Conservation (phyloP, 2,888 invertebrate species). For the Acanthosepion esculentum region DNA sequence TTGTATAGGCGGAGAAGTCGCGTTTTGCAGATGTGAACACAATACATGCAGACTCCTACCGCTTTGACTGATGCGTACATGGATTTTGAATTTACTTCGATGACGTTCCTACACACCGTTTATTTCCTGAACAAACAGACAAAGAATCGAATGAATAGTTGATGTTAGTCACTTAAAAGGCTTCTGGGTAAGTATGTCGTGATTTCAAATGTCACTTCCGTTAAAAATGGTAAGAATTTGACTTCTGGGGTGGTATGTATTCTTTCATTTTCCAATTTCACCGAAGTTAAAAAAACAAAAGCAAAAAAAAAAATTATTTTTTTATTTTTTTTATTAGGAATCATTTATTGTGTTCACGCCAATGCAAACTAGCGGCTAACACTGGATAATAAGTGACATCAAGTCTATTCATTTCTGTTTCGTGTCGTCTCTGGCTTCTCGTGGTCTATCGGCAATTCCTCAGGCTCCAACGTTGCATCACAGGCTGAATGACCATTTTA, state of each 20-base stretch:
- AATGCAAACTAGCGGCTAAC: too few relatives aligned
- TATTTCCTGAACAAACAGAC: neutral
- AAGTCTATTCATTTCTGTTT: too few relatives aligned
- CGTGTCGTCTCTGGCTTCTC: too few relatives aligned
- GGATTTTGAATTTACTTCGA: neutral
- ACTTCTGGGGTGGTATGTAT: neutral
- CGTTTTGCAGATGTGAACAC: neutral
- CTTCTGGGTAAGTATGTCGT: neutral
- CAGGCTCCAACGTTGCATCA: too few relatives aligned
- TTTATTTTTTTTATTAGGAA: too few relatives aligned
- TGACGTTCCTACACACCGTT: neutral
- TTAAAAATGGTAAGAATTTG: neutral
- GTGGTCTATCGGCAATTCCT: too few relatives aligned
- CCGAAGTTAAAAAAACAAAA: too few relatives aligned
- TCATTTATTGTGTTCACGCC: too few relatives aligned
- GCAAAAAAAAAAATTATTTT: rapidly evolving
- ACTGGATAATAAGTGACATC: too few relatives aligned
- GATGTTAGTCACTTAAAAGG: neutral
- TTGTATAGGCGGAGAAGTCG: neutral
- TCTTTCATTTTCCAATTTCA: too few relatives aligned
- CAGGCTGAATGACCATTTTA: too few relatives aligned
- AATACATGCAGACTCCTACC: neutral
- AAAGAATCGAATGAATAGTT: neutral
- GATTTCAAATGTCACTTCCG: neutral
- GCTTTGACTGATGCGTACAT: rapidly evolving